Evolutionary conservation across 2,113 vertebrate species (phyloP).

Genomic region (Mormyrus lacerda): DNA sequence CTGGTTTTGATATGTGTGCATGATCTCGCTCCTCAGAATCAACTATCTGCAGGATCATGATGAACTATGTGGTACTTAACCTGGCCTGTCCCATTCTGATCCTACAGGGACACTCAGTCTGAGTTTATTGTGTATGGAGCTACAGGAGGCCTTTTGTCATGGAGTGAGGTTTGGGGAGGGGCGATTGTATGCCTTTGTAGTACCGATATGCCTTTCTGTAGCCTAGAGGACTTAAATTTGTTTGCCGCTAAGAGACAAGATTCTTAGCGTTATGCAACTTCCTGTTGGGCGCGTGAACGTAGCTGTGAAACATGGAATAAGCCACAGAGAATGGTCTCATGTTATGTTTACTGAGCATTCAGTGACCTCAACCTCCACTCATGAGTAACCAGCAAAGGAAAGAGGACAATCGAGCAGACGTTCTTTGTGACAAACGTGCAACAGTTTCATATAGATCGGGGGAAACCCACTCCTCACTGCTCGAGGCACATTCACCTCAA

Average conservation of each 20-base stretch:
- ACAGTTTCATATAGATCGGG: background rate
- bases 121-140: background rate
- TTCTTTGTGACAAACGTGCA: background rate
- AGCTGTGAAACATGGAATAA: background rate
- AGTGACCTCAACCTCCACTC: background rate
- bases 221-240: background rate
- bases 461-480: background rate
- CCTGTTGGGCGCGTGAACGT: background rate
- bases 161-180: background rate
- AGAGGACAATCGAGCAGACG: background rate
- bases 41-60: background rate
- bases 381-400: background rate
- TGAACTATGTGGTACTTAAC: background rate
- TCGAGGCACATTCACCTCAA: background rate
- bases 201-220: background rate
- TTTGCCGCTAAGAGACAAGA: background rate
- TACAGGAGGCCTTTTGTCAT: background rate
- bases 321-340: constrained; percentile 3
- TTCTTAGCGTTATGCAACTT: background rate
- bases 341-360: constrained; percentile 1
- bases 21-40: background rate
- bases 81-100: background rate
- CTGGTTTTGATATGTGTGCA: background rate
- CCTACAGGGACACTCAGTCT: background rate
- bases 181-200: background rate